phyloP scores from a whole-genome alignment of 2,888 invertebrate species.

The Beris chalybata region DNA sequence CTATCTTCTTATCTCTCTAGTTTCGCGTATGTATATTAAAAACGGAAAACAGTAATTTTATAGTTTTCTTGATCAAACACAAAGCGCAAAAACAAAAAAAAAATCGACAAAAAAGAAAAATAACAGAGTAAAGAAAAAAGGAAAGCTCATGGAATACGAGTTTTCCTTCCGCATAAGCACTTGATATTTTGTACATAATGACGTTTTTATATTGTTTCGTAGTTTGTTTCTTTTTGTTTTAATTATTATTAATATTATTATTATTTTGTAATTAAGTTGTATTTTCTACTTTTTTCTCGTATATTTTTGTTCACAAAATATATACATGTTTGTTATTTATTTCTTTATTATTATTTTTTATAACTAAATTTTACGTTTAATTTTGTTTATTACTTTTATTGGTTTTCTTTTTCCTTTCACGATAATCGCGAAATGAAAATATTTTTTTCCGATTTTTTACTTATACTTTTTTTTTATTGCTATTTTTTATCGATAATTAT shows the following conservation, averaged over 20 bases:
- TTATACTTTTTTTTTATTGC: constrained; percentile 24
- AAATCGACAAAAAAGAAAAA: not conserved
- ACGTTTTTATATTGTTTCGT: constrained; percentile 40
- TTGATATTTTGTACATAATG: constrained; percentile 38
- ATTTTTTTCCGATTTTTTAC: constrained; percentile 1
- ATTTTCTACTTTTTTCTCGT: constrained; percentile 27
- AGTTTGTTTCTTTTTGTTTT: constrained; percentile 29
- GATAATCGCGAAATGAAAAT: not conserved
- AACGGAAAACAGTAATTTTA: too few relatives aligned
- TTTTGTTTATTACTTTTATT: constrained; percentile 16
- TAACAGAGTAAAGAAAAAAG: not conserved
- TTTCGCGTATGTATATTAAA: too few relatives aligned
- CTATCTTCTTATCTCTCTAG: too few relatives aligned
- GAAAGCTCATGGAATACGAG: constrained; percentile 22
- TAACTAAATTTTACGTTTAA: constrained; percentile 31
- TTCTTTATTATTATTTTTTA: constrained; percentile 27
- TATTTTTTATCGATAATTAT: constrained; percentile 42
- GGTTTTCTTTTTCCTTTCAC: constrained; percentile 17
- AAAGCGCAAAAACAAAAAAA: not conserved
- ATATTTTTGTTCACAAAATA: constrained; percentile 21
- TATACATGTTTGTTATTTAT: constrained; percentile 13
- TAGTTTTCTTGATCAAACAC: not conserved
- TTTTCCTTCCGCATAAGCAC: constrained; percentile 35
- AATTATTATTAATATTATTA: constrained; percentile 1
- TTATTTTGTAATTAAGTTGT: constrained; percentile 11